These are phyloP conservation scores for Toxotes chatareus DNA, from an alignment of 2,113 vertebrate genomes.

Conservation along the genomic window DNA sequence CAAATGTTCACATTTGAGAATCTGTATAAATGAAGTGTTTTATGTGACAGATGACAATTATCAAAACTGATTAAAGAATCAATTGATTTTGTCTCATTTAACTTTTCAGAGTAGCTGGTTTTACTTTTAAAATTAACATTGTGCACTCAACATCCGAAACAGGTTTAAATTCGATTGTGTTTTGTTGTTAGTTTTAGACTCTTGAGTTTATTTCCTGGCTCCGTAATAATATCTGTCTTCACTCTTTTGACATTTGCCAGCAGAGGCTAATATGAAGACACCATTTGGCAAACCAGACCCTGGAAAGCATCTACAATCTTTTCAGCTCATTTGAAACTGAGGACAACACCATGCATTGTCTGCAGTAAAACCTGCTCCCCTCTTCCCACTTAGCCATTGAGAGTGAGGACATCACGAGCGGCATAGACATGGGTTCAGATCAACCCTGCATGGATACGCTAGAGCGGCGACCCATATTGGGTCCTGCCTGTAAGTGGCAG, in stretches of 20 bases:
- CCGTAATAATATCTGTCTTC: background rate
- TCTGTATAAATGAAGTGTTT: background rate
- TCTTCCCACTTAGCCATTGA: constrained; percentile 49
- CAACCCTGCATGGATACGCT: constrained; percentile 61
- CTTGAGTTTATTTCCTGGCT: background rate
- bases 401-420: constrained; percentile 61
- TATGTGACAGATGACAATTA: background rate
- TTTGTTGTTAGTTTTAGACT: background rate
- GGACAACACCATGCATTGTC: constrained; percentile 62
- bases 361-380: constrained; percentile 59
- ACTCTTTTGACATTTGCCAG: constrained; percentile 34
- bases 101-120: background rate
- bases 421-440: constrained; percentile 73
- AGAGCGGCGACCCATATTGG: constrained; percentile 56
- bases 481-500: constrained; percentile 65
- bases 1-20: background rate
- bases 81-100: background rate
- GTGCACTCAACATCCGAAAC: background rate
- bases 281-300: constrained; percentile 78
- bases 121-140: background rate
- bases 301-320: constrained; percentile 68
- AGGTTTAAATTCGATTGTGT: background rate
- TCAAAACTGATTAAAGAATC: background rate
- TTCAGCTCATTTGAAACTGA: constrained; percentile 71
- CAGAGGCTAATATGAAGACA: constrained; percentile 85